Percentiles rank a stretch among this genome's conserved stretches.
phyloP scores from a whole-genome alignment of 2,113 vertebrate species.

The Herpetotheres cachinnans region DNA sequence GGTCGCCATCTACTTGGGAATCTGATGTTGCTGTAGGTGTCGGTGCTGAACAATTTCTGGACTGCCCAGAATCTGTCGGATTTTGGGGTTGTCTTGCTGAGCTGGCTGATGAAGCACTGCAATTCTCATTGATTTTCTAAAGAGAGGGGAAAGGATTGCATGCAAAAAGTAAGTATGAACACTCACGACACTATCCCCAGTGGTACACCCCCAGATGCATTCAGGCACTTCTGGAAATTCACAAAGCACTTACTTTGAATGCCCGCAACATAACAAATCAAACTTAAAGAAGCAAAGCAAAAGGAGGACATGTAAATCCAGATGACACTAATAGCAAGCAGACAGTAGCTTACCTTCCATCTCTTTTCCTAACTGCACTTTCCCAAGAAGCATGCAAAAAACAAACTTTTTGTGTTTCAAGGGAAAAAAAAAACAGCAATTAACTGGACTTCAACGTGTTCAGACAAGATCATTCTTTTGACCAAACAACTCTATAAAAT shows the following conservation, averaged over 20 bases:
- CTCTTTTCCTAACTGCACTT: constrained; percentile 78
- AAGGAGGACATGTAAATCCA: not conserved
- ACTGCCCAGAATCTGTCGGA: constrained; percentile 21
- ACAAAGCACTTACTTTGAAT: not conserved
- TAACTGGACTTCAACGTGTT: constrained; percentile 32
- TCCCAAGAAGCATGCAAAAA: constrained; percentile 82
- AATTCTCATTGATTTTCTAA: constrained; percentile 71
- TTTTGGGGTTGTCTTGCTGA: constrained; percentile 16
- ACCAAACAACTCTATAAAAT: not conserved
- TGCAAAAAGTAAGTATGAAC: not conserved
- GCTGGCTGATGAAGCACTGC: constrained; percentile 22
- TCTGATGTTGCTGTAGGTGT: constrained; percentile 37
- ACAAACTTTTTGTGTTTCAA: constrained; percentile 71
- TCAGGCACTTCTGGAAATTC: not conserved
- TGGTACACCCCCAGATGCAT: not conserved
- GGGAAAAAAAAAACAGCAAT: not conserved
- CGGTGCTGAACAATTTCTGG: constrained; percentile 41
- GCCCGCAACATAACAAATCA: not conserved
- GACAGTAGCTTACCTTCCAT: constrained; percentile 74
- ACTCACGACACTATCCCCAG: not conserved
- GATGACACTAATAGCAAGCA: constrained; percentile 37
- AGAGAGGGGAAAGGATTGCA: not conserved
- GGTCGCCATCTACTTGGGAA: not conserved
- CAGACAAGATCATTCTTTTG: not conserved
- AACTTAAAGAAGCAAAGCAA: constrained; percentile 45